Percentiles rank a stretch among this genome's conserved stretches.
Conservation (phyloP, 2,113 vertebrate genomes). For the Datnioides undecimradiatus region DNA sequence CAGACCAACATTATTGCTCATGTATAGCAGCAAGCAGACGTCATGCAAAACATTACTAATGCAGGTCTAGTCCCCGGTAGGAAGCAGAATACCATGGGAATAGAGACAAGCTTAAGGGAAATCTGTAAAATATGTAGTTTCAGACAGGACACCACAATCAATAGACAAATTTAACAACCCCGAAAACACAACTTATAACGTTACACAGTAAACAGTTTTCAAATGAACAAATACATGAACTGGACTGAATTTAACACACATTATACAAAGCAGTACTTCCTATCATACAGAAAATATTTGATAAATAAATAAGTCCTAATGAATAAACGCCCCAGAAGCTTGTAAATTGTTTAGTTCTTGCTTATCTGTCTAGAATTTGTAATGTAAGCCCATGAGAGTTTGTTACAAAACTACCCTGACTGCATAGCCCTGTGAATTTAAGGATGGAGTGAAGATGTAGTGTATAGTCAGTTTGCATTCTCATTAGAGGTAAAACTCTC, state of each 20-base stretch:
- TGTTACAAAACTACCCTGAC: conserved; percentile 20
- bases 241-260: conserved; percentile 18
- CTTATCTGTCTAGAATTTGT: conserved; percentile 4
- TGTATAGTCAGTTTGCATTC: background rate
- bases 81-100: conserved; percentile 81
- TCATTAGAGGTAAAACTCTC: conserved; percentile 58
- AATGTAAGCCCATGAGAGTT: conserved; percentile 8
- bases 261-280: background rate
- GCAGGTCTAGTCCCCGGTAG: conserved; percentile 70
- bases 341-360: background rate
- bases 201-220: conserved; percentile 35
- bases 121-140: conserved; percentile 64
- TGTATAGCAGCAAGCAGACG: conserved; percentile 76
- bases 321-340: background rate
- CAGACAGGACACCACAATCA: conserved; percentile 80
- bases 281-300: background rate
- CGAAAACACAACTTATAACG: conserved; percentile 36
- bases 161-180: conserved; percentile 65
- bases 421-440: conserved; percentile 25
- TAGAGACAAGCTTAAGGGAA: conserved; percentile 70
- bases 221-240: conserved; percentile 26
- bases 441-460: conserved; percentile 15
- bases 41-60: conserved; percentile 79
- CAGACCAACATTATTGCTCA: conserved; percentile 50
- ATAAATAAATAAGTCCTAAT: background rate